These are phyloP conservation scores for Nezara viridula DNA, from an alignment of 2,888 invertebrate species.

Conservation along the genomic window DNA sequence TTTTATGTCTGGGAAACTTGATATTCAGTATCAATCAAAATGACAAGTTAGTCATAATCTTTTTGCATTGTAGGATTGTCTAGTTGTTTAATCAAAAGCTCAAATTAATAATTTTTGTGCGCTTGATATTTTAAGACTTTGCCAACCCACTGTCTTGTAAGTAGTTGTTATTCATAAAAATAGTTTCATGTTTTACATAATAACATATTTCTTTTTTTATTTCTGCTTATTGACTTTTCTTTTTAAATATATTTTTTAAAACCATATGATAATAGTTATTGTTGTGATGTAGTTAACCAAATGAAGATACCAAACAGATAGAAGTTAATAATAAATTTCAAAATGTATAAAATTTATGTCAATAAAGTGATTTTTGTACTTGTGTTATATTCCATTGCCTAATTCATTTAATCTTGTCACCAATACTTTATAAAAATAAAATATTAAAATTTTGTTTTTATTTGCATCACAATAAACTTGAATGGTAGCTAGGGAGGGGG, in stretches of 20 bases:
- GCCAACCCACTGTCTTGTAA: background rate
- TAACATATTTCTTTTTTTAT: background rate
- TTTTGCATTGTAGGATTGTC: slow-evolving; percentile 30
- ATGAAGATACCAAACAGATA: slow-evolving; percentile 49
- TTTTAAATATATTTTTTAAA: slow-evolving; percentile 9
- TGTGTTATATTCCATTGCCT: slow-evolving; percentile 42
- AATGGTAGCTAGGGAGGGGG: too few species aligned
- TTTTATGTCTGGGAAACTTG: slow-evolving; percentile 29
- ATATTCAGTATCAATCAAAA: slow-evolving; percentile 51
- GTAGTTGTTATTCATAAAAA: background rate
- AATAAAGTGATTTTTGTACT: slow-evolving; percentile 55
- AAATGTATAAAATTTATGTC: slow-evolving; percentile 55
- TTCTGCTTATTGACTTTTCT: slow-evolving; percentile 51
- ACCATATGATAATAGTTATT: slow-evolving; percentile 37
- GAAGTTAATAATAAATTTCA: slow-evolving; percentile 46
- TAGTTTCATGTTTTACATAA: background rate
- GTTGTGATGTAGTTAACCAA: slow-evolving; percentile 59
- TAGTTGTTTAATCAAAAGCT: slow-evolving; percentile 55
- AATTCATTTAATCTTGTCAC: slow-evolving; percentile 14
- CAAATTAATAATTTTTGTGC: slow-evolving; percentile 54
- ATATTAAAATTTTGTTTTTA: too few species aligned
- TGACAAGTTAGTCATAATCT: slow-evolving; percentile 37
- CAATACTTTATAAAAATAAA: background rate
- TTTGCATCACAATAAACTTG: too few species aligned
- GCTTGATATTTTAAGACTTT: slow-evolving; percentile 44